A percentile compares a stretch with the other conserved stretches of the same genome.
Evolutionary conservation across 1,140 invertebrate genomes (phyloP).

Genomic region (Condylostylus longicornis): DNA sequence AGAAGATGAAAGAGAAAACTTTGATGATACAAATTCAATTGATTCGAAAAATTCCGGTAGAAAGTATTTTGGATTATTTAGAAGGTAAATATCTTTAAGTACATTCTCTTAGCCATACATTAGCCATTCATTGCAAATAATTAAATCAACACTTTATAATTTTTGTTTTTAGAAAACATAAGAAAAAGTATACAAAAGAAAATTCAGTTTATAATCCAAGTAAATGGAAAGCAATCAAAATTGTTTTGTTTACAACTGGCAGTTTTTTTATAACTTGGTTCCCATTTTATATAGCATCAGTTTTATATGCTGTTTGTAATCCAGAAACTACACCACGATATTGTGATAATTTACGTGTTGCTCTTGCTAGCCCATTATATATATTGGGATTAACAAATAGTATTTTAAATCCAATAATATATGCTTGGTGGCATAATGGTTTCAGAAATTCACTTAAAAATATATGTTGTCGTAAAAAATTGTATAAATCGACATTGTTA

Average conservation of each 20-base stretch:
- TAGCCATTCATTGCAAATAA: background rate
- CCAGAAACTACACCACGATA: slow-evolving; percentile 27
- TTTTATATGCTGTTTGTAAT: slow-evolving; percentile 36
- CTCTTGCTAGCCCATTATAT: slow-evolving; percentile 37
- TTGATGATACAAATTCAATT: background rate
- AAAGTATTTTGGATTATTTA: background rate
- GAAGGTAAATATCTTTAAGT: background rate
- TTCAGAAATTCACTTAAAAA: slow-evolving; percentile 34
- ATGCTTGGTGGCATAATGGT: slow-evolving; percentile 54
- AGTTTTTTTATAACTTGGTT: slow-evolving; percentile 36
- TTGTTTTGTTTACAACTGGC: slow-evolving; percentile 40
- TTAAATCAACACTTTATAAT: background rate
- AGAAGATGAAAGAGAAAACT: background rate
- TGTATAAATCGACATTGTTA: no score
- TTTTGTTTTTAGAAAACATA: background rate
- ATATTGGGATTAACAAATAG: slow-evolving; percentile 48
- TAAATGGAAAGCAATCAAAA: slow-evolving; percentile 39
- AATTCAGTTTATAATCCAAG: slow-evolving; percentile 18
- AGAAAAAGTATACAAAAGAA: background rate
- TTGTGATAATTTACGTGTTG: slow-evolving; percentile 32
- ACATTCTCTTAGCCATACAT: background rate
- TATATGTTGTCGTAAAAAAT: no score
- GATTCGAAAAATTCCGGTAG: background rate
- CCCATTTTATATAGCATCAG: slow-evolving; percentile 35
- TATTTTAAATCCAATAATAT: slow-evolving; percentile 53